Conservation (phyloP, 1,140 invertebrate species). For the Colletes latitarsis region DNA sequence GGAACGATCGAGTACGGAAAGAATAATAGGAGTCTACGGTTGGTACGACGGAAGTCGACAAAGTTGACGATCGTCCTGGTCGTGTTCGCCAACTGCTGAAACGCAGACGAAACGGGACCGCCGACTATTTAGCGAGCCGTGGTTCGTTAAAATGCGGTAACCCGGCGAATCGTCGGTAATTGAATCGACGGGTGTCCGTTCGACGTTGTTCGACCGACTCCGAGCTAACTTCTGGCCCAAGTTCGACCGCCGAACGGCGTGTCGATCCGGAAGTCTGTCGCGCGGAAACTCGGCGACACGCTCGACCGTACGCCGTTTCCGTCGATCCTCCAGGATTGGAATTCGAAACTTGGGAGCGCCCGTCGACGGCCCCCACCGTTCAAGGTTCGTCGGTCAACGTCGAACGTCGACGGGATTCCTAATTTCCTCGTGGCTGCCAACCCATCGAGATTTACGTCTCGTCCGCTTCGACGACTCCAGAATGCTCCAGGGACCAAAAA, state of each 20-base stretch:
- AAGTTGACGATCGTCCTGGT: background rate
- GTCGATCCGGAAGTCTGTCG: conserved; percentile 57
- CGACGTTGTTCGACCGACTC: conserved; percentile 47
- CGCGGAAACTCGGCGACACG: conserved; percentile 42
- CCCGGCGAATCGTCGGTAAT: conserved; percentile 69
- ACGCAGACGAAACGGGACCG: background rate
- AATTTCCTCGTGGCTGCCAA: background rate
- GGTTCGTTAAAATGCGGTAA: conserved; percentile 71
- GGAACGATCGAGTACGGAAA: too few relatives aligned
- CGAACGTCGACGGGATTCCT: background rate
- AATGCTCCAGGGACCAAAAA: too few relatives aligned
- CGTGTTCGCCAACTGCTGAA: background rate
- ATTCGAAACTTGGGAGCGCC: conserved; percentile 50
- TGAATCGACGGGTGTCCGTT: conserved; percentile 68
- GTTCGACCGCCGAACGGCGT: conserved; percentile 63
- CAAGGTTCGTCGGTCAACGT: background rate
- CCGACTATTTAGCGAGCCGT: conserved; percentile 56
- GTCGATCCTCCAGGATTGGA: conserved; percentile 54
- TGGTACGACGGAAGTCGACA: background rate
- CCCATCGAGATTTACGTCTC: background rate
- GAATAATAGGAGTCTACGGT: background rate
- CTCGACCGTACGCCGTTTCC: conserved; percentile 52
- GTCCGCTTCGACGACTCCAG: too few relatives aligned
- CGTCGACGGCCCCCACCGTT: background rate
- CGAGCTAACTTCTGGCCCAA: conserved; percentile 64